Evolutionary conservation across 2,888 invertebrate genomes (phyloP), one percentile per base, ranked within the genome.

Genomic region (Priocnemis perturbator): DNA sequence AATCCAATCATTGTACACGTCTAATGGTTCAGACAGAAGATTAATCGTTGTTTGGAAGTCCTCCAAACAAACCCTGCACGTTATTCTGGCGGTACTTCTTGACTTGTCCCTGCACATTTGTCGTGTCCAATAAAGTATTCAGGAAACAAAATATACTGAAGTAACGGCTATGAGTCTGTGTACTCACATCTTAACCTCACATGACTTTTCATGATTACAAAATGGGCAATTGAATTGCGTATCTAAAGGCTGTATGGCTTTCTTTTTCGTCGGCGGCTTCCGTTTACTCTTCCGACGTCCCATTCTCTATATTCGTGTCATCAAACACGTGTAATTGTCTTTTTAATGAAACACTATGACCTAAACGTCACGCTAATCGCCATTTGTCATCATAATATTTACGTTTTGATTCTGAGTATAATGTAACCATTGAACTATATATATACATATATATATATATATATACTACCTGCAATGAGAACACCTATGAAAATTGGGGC

Each of bases 1-100:
- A 71, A 99, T 98, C 99, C 99, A 99, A 89, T 99, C 98, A 90
- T 98, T 98, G 89, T 99, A 99, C 17, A 99, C 99, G 91, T 99
- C 99, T 79, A 99, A 94, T 5, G 99, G 95, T 89, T 99, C 99
- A 9, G 98, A 98, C 69, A 99, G 91, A 86, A 97, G 96, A 90
- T 98, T 98, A 77, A 99, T 98, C 37, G 95, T 94, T 0, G 98
- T 97, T 89, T 99, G 98, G 90, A 97, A 99, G 86, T 97, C 98
- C 91, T 99, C 99, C 86, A 97, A 90, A 87, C 99, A 99, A 1
- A 99, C 98, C 79, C 97, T 91, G 90, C 99, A 99, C 60, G 95
- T 95, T 90, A 99, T 98, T 88, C 95, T 92, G 0, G 98, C 99
- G 20, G 98, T 96, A 90, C 97, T 98, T 80, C 97, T 91, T 53